A percentile compares a stretch with the other conserved stretches of the same genome.
Evolutionary conservation across 2,797 vertebrate species (phyloP).

Genomic region (Triplophysa yarkandensis): DNA sequence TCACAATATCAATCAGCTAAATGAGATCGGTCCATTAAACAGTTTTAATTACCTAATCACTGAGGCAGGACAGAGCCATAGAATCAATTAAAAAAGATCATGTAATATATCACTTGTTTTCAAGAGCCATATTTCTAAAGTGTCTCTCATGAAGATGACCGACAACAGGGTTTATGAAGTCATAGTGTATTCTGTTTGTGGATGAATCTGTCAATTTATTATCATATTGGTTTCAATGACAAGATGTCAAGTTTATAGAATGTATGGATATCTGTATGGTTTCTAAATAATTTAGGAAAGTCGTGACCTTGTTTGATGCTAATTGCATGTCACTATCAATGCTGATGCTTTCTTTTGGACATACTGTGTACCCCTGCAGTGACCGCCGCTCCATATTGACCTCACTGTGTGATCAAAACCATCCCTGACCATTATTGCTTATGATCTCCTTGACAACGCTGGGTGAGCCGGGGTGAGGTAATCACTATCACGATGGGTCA

Average conservation of each 20-base stretch:
- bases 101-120: slow-evolving; percentile 66
- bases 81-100: slow-evolving; percentile 74
- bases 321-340: slow-evolving; percentile 20
- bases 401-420: slow-evolving; percentile 52
- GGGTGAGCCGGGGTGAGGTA: slow-evolving; percentile 35
- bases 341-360: background rate
- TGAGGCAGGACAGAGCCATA: slow-evolving; percentile 68
- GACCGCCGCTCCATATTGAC: slow-evolving; percentile 30
- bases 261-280: background rate
- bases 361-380: slow-evolving; percentile 1
- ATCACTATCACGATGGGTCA: slow-evolving; percentile 37
- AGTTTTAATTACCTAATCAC: slow-evolving; percentile 74
- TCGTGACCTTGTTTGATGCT: slow-evolving; percentile 15
- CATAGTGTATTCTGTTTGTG: background rate
- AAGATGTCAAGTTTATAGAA: background rate
- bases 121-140: slow-evolving; percentile 53
- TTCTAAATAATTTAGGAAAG: slow-evolving; percentile 8
- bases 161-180: slow-evolving; percentile 9
- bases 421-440: slow-evolving; percentile 51
- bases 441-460: slow-evolving; percentile 42
- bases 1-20: slow-evolving; percentile 74
- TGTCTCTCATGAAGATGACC: slow-evolving; percentile 23
- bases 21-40: slow-evolving; percentile 75
- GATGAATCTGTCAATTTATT: background rate
- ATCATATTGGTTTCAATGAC: slow-evolving; percentile 7